phyloP scores from a whole-genome alignment of 2,888 invertebrate genomes.

The Hirtodrosophila cameraria region DNA sequence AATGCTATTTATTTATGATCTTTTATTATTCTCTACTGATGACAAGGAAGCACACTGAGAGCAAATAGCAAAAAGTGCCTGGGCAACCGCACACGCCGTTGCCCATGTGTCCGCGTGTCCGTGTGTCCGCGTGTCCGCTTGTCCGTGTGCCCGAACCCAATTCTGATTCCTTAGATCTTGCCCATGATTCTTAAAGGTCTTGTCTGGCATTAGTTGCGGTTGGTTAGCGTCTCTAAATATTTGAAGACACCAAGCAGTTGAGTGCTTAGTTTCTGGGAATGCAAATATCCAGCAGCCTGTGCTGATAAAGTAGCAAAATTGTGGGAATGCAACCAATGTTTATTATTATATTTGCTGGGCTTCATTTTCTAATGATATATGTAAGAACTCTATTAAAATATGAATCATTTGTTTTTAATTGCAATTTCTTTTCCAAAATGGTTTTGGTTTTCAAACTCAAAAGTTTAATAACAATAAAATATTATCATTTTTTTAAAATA shows the following conservation, averaged over 20 bases:
- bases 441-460: too few species aligned
- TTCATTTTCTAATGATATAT: background rate
- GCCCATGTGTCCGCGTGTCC: too few species aligned
- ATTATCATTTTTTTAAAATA: too few species aligned
- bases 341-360: constrained; percentile 7
- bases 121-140: too few species aligned
- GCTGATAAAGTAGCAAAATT: constrained; percentile 41
- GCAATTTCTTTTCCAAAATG: too few species aligned
- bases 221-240: constrained; percentile 59
- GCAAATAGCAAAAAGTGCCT: constrained; percentile 30
- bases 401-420: too few species aligned
- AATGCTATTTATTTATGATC: constrained; percentile 72
- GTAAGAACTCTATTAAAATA: too few species aligned
- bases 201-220: constrained; percentile 61
- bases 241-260: constrained; percentile 18
- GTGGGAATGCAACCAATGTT: constrained; percentile 21
- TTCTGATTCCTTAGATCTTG: constrained; percentile 11
- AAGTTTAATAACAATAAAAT: too few species aligned
- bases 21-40: constrained; percentile 69
- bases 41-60: constrained; percentile 41
- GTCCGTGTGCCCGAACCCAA: background rate
- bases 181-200: constrained; percentile 21
- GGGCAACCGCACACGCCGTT: constrained; percentile 74
- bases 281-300: constrained; percentile 2
- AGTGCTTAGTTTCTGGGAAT: constrained; percentile 34